These are phyloP conservation scores for Stegana nigrithorax DNA, from an alignment of 2,888 invertebrate species.

Conservation along the genomic window DNA sequence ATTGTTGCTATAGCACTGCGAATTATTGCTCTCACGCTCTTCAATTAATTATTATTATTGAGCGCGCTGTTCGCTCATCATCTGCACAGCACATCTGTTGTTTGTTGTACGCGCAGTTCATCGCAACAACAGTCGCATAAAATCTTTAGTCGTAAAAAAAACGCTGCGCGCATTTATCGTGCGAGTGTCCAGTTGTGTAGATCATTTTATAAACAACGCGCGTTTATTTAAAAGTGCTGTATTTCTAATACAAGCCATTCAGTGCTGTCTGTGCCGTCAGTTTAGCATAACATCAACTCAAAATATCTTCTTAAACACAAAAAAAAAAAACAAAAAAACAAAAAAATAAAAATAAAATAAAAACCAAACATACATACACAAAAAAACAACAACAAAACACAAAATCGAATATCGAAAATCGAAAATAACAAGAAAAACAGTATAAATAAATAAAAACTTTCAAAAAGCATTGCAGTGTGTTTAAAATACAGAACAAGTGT, in stretches of 20 bases:
- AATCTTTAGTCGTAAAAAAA: no score
- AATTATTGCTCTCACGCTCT: conserved; percentile 48
- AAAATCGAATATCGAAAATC: neutral
- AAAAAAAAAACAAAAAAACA: conserved; percentile 11
- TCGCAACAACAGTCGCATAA: no score
- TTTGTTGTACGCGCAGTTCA: conserved; percentile 8
- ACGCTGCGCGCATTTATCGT: conserved; percentile 35
- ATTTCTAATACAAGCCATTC: conserved; percentile 45
- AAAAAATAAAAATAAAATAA: no score
- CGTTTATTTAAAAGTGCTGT: conserved; percentile 53
- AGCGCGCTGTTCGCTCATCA: conserved; percentile 20
- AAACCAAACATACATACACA: no score
- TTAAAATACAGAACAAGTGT: no score
- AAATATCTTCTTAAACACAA: neutral
- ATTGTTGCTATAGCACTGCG: conserved; percentile 31
- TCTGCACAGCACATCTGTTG: neutral
- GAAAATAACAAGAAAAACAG: conserved; percentile 4
- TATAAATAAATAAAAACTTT: conserved; percentile 42
- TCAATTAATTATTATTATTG: conserved; percentile 50
- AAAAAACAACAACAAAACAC: no score
- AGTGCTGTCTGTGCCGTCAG: conserved; percentile 41
- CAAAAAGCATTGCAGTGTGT: conserved; percentile 49
- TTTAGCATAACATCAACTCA: neutral
- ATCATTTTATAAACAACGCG: conserved; percentile 24
- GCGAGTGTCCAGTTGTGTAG: conserved; percentile 52